phyloP scores from a whole-genome alignment of 2,797 vertebrate genomes.

The Tamandua tetradactyla region DNA sequence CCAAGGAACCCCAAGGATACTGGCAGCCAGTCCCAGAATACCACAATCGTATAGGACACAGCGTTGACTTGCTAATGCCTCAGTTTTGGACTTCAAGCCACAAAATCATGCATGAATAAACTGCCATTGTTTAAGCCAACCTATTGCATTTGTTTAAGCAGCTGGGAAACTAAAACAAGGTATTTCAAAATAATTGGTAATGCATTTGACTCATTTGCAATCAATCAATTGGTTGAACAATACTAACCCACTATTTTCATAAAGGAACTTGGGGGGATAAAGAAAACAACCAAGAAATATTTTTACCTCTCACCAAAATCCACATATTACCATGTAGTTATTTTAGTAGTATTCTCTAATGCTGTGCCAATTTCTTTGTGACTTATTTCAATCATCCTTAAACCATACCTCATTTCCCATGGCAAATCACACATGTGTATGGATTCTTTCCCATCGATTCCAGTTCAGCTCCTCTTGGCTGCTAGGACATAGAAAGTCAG shows the following conservation, averaged over 20 bases:
- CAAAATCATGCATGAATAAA: no score
- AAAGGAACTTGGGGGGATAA: conserved; percentile 10
- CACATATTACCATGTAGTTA: conserved; percentile 6
- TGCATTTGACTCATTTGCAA: neutral
- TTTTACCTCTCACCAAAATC: conserved; percentile 30
- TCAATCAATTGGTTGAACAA: neutral
- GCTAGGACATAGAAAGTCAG: neutral
- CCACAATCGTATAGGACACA: no score
- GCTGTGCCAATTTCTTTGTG: neutral
- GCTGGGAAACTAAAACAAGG: no score
- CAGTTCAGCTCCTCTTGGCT: neutral
- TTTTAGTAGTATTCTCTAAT: conserved; percentile 59
- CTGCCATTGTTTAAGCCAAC: no score
- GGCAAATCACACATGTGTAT: neutral
- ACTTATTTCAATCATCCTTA: conserved; percentile 52
- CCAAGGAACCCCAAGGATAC: no score
- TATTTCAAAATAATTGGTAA: neutral
- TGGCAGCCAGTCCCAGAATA: no score
- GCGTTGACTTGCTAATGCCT: no score
- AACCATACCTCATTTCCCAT: conserved; percentile 48
- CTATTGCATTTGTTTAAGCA: no score
- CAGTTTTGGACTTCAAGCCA: no score
- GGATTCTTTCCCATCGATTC: neutral
- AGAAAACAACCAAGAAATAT: neutral
- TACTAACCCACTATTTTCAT: neutral